Percentiles rank a stretch among this genome's conserved stretches.
These are phyloP conservation scores for Hormiphora californensis DNA, from an alignment of 37 sponge, comb jelly and placozoan genomes.

Conservation along the genomic window DNA sequence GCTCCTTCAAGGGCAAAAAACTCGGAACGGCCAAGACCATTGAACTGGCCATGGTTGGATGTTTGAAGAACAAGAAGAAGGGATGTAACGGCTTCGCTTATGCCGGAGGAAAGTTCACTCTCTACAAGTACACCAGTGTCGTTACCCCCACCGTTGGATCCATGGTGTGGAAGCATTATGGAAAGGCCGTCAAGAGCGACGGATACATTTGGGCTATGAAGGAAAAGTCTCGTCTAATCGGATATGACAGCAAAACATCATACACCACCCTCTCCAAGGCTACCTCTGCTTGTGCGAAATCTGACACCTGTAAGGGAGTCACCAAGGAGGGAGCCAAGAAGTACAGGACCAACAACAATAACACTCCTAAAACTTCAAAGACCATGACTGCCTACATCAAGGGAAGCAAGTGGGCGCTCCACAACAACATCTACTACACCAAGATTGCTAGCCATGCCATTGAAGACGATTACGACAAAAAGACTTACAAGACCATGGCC, in stretches of 20 bases:
- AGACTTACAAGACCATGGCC: not conserved
- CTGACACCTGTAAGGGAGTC: not conserved
- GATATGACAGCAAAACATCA: not conserved
- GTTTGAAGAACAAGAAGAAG: not conserved
- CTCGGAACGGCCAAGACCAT: not conserved
- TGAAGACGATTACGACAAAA: not conserved
- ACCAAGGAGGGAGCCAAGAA: not conserved
- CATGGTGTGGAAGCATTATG: not conserved
- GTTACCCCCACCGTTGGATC: not conserved
- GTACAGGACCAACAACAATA: too few species aligned
- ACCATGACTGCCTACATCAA: not conserved
- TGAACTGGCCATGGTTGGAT: not conserved
- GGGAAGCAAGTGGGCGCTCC: not conserved
- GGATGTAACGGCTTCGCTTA: constrained; percentile 12
- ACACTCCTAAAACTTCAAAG: not conserved
- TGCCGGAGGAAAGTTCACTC: not conserved
- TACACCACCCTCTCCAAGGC: not conserved
- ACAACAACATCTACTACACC: not conserved
- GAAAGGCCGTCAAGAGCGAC: not conserved
- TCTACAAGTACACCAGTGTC: not conserved
- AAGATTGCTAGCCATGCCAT: not conserved
- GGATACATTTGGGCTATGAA: not conserved
- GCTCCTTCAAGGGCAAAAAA: not conserved
- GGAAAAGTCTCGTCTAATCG: not conserved
- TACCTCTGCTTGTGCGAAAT: not conserved